phyloP scores from a whole-genome alignment of 2,888 invertebrate species.

The Cheilosia vulpina region DNA sequence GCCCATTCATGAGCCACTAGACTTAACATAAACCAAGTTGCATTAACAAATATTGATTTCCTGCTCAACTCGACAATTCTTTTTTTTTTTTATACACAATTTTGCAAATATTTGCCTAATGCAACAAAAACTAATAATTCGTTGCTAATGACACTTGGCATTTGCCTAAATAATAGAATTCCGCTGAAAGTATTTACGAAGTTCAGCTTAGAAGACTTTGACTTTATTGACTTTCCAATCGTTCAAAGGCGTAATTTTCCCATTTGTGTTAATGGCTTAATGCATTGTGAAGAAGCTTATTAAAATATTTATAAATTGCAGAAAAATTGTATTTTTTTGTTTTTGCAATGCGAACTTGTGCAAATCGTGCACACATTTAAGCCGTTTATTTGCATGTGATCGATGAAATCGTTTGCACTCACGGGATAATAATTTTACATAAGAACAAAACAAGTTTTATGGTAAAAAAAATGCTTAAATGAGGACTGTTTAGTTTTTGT shows the following conservation, averaged over 20 bases:
- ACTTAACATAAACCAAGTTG: background rate
- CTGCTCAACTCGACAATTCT: background rate
- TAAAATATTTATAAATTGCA: background rate
- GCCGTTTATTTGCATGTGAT: background rate
- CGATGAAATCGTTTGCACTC: background rate
- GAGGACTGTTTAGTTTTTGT: background rate
- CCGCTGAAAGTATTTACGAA: background rate
- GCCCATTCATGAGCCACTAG: too few species aligned
- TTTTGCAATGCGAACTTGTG: background rate
- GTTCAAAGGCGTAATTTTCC: slow-evolving; percentile 5
- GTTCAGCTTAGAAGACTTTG: background rate
- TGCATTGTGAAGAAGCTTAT: slow-evolving; percentile 1
- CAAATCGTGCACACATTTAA: background rate
- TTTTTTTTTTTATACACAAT: slow-evolving; percentile 1
- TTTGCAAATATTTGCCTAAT: slow-evolving; percentile 9
- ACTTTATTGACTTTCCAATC: slow-evolving; percentile 32
- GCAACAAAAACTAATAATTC: background rate
- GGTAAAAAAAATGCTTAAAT: background rate
- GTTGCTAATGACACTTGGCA: slow-evolving; percentile 13
- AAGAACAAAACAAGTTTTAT: background rate
- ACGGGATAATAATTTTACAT: background rate
- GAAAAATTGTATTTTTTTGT: background rate
- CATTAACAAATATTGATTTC: slow-evolving; percentile 30
- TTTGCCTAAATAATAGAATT: background rate
- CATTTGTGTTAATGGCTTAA: slow-evolving; percentile 24